phyloP scores from a whole-genome alignment of 2,113 vertebrate genomes.

The Cephalopholis sonnerati region DNA sequence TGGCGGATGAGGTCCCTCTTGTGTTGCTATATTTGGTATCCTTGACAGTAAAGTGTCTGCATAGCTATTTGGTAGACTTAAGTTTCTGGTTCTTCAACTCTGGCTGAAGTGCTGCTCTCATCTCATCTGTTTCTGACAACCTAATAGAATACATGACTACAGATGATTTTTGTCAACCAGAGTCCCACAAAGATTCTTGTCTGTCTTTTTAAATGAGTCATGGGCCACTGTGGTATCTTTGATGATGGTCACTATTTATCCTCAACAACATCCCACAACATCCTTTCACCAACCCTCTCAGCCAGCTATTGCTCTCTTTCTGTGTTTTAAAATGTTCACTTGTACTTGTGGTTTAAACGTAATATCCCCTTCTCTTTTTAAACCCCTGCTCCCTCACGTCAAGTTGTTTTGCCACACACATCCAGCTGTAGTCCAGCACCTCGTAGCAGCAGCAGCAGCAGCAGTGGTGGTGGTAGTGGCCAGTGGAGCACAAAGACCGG shows the following conservation, averaged over 20 bases:
- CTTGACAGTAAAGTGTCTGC: not conserved
- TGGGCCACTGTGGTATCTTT: not conserved
- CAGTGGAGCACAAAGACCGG: conserved; percentile 81
- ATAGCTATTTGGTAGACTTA: not conserved
- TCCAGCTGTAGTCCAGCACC: conserved; percentile 54
- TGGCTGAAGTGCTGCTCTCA: not conserved
- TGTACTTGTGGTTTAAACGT: not conserved
- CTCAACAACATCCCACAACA: not conserved
- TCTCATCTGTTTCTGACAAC: not conserved
- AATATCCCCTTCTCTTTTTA: conserved; percentile 17
- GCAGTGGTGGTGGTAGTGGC: conserved; percentile 29
- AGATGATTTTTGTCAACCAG: not conserved
- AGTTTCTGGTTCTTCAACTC: not conserved
- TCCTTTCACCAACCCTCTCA: not conserved
- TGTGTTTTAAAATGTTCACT: conserved; percentile 9
- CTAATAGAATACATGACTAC: conserved; percentile 1
- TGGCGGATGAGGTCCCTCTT: not conserved
- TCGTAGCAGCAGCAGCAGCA: conserved; percentile 24
- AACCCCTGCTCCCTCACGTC: conserved; percentile 25
- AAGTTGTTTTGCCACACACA: conserved; percentile 33
- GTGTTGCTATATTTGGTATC: not conserved
- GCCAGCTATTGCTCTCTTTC: not conserved
- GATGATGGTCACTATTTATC: not conserved
- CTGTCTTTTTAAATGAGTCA: not conserved
- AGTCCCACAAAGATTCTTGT: conserved; percentile 1